Evolutionary conservation across 1,140 invertebrate genomes (phyloP).

Genomic region (Neelides sp.): DNA sequence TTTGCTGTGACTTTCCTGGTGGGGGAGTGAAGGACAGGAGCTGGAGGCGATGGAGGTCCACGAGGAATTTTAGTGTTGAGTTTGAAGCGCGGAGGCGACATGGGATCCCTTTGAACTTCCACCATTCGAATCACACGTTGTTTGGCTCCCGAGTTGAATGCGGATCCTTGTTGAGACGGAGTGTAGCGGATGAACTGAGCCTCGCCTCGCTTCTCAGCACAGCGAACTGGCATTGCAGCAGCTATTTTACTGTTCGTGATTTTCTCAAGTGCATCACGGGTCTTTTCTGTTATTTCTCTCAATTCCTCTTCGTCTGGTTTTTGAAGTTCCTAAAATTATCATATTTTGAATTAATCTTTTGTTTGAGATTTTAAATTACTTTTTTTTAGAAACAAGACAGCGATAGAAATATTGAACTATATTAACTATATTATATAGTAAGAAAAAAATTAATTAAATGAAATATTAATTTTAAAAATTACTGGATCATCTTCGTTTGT

Average conservation of each 20-base stretch:
- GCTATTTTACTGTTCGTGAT: conserved; percentile 79
- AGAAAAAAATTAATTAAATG: too few species aligned
- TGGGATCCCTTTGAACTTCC: conserved; percentile 89
- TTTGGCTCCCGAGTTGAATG: conserved; percentile 93
- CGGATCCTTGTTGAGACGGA: conserved; percentile 87
- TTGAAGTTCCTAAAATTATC: conserved; percentile 44
- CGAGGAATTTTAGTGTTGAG: conserved; percentile 92
- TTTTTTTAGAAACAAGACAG: too few species aligned
- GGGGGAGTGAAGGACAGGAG: conserved; percentile 92
- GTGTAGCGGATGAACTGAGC: conserved; percentile 96
- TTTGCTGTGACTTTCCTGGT: conserved; percentile 92
- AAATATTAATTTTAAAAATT: too few species aligned
- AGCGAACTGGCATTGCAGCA: conserved; percentile 82
- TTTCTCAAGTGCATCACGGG: conserved; percentile 67
- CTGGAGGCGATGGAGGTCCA: conserved; percentile 94
- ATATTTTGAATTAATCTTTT: conserved; percentile 1
- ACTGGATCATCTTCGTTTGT: conserved; percentile 76
- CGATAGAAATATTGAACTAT: too few species aligned
- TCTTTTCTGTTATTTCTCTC: conserved; percentile 73
- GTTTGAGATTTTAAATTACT: too few species aligned
- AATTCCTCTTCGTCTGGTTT: conserved; percentile 75
- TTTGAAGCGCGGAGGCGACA: conserved; percentile 96
- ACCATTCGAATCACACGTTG: conserved; percentile 95
- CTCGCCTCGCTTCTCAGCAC: conserved; percentile 72
- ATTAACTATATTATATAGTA: too few species aligned